Base-by-base conservation (phyloP, 2,797 vertebrate species). In the Rhynchotus rufescens region DNA sequence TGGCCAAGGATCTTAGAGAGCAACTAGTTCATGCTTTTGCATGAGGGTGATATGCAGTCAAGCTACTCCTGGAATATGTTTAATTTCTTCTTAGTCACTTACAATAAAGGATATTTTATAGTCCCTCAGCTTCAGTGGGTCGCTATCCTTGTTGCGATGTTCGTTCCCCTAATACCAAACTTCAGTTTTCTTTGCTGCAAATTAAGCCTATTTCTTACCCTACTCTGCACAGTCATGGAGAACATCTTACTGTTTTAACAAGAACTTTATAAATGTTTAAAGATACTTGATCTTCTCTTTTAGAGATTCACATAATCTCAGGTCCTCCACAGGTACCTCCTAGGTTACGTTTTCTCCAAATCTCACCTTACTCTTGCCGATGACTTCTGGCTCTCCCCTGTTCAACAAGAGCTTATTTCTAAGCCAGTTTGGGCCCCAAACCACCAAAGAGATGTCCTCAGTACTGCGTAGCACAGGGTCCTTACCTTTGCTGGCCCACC, bases 81-180 rank as follows among this genome's bases (percentile, higher is more conserved):
- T 51, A 15, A 10, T 86, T 67, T 84, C 47, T 80, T 86, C 21
- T 32, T 69, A 34, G 49, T 44, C 2, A 3, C 38, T 79, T 30
- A 60, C 68, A 74, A 9, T 2, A 49, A 69, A 59, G n/a, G 34
- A 60, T 28, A 49, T 56, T 61, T 32, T 64, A 0, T 28, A 44
- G n/a, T 74, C 9, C 10, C 2, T 1, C 15, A 40, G 12, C 12
- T 74, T 76, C n/a, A 61, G 19, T 23, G 59, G 16, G 57, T 84
- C 65, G 19, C 36, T 71, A 0, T 45, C 64, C 40, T 66, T 80
- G 34, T 86, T 60, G 4, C 0, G 0, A 5, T 47, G 6, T 66
- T 71, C 78, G 23, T 80, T 88, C 30, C 14, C 4, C 15, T 36
- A 14, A 64, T n/a, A 49, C 0, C 15, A 52, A 61, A 19, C 3